These are phyloP conservation scores for Eurytoma adleriae DNA, from an alignment of 2,888 invertebrate species.

Conservation along the genomic window DNA sequence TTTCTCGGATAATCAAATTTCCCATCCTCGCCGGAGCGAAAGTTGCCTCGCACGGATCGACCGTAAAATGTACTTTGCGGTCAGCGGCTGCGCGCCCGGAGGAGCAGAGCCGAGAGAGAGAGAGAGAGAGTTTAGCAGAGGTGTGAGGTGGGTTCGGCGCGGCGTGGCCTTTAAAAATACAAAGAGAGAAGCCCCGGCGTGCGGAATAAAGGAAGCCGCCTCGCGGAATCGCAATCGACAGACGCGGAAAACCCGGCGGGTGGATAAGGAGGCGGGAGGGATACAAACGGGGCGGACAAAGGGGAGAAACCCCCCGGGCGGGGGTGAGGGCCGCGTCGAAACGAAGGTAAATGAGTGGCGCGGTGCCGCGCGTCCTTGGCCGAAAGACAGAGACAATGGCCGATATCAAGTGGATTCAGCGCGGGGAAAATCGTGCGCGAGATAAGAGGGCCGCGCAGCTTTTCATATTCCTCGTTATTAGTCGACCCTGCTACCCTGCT, in stretches of 20 bases:
- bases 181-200: constrained; percentile 12
- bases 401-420: constrained; percentile 43
- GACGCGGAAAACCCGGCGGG: constrained; percentile 6
- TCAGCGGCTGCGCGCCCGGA: constrained; percentile 10
- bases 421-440: constrained; percentile 31
- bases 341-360: constrained; percentile 26
- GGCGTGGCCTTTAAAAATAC: constrained; percentile 47
- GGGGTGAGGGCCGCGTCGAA: background rate
- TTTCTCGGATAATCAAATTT: constrained; percentile 53
- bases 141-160: constrained; percentile 38
- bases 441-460: constrained; percentile 26
- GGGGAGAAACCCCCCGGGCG: background rate
- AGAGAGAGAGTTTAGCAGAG: background rate
- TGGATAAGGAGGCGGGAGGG: constrained; percentile 24
- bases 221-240: constrained; percentile 31
- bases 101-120: background rate
- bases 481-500: background rate
- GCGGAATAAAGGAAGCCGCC: background rate
- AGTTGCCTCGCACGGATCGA: constrained; percentile 44
- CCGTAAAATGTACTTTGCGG: constrained; percentile 54
- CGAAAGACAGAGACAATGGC: constrained; percentile 29
- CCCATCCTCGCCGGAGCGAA: background rate
- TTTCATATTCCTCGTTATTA: constrained; percentile 49
- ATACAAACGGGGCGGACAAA: constrained; percentile 2
- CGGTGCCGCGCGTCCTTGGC: constrained; percentile 13